Percentiles rank a stretch among this genome's conserved stretches.
These are phyloP conservation scores for Cynopterus sphinx DNA, from an alignment of 2,797 vertebrate genomes.

Conservation along the genomic window DNA sequence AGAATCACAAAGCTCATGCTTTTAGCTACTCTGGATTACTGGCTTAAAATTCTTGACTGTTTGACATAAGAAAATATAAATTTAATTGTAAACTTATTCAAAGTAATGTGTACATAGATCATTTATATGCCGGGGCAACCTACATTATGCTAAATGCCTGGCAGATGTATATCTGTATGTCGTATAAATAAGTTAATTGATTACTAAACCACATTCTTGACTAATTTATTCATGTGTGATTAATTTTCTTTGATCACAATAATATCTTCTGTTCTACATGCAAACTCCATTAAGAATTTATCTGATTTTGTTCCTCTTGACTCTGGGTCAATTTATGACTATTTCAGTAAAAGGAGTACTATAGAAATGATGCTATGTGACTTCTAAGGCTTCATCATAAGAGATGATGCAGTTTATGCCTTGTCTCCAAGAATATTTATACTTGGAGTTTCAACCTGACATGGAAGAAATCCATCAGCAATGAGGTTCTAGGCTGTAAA, in stretches of 20 bases:
- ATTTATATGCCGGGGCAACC: neutral
- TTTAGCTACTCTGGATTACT: neutral
- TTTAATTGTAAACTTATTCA: neutral
- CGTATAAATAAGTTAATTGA: neutral
- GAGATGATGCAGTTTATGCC: neutral
- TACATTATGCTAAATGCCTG: neutral
- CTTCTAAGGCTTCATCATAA: neutral
- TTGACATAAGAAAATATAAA: slow-evolving; percentile 15
- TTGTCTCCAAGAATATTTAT: neutral
- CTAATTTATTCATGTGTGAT: neutral
- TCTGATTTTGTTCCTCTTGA: neutral
- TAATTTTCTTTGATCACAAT: neutral
- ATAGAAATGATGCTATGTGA: neutral
- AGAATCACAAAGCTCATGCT: neutral
- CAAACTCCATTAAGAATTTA: neutral
- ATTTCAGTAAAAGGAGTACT: neutral
- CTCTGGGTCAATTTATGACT: neutral
- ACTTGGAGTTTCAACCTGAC: neutral
- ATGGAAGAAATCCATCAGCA: neutral
- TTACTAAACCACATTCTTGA: neutral
- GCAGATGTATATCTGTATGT: too few relatives aligned
- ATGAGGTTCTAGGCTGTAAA: neutral
- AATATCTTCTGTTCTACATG: neutral
- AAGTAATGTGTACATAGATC: neutral
- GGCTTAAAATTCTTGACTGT: neutral